Evolutionary conservation across 2,113 vertebrate genomes (phyloP), one percentile per base, ranked within the genome.

Genomic region (Ginglymostoma cirratum): DNA sequence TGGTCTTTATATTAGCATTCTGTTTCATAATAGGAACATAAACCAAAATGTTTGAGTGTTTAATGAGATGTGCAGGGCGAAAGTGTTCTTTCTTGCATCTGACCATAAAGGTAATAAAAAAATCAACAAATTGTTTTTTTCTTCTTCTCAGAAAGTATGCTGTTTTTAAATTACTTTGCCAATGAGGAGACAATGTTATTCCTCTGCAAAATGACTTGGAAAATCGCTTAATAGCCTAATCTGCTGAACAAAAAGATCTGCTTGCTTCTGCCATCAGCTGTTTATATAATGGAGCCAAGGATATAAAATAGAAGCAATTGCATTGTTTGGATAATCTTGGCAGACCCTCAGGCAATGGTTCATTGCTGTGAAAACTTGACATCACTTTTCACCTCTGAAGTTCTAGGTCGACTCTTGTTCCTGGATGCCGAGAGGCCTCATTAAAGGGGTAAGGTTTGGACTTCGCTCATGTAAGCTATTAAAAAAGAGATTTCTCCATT

Each of bases 221-320:
- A 90, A 94, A 94, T 94, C 38, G 38, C n/a, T 66, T 70, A 3
- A 6, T 45, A 66, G n/a, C 69, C 65, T 94, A 94, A 48, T 95
- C 67, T 95, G 45, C 94, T 95, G 94, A 72, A 72, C 42, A 95
- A 70, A 95, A 95, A 69, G 66, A 70, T 95, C 23, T 90, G 52
- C 55, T 95, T 72, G 8, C 14, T 72, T 52, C 69, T 94, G 67
- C 21, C 94, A 72, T 95, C 67, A 69, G 27, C 67, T 95, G 42
- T 72, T 95, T 95, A 12, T 45, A 94, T 94, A 69, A 94, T 94
- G 66, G 61, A 70, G 66, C 66, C 65, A 66, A 93, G 30, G 38
- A 24, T 94, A 69, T 94, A 38, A 94, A 94, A 42, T 42, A 42
- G n/a, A 24, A 52, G 42, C 6, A 45, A 45, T 17, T 72, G 48